Evolutionary conservation across 64 coral and sea anemone genomes (phyloP).

Genomic region (Porites australiensis): DNA sequence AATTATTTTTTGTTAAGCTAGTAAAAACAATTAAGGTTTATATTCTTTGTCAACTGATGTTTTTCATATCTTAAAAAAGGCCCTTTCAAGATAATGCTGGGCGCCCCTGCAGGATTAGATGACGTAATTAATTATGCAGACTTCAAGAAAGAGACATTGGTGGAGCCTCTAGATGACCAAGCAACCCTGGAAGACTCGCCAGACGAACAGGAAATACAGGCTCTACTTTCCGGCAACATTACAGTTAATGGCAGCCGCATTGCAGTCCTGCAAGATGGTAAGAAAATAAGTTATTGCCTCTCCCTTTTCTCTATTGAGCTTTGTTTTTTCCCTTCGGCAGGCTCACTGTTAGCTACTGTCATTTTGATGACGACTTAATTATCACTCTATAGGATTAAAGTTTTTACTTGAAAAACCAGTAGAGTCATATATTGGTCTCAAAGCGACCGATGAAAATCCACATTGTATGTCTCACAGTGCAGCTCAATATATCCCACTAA

Average conservation of each 20-base stretch:
- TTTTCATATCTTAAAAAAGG: background rate
- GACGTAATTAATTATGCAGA: conserved; percentile 76
- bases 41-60: background rate
- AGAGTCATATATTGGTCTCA: too few species aligned
- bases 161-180: conserved; percentile 24
- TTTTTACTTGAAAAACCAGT: too few species aligned
- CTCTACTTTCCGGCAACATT: conserved; percentile 18
- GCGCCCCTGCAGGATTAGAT: conserved; percentile 43
- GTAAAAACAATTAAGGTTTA: background rate
- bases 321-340: too few species aligned
- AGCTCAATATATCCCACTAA: too few species aligned
- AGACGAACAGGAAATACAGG: conserved; percentile 5
- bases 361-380: too few species aligned
- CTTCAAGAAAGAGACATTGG: conserved; percentile 5
- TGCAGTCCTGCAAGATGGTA: background rate
- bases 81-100: conserved; percentile 42
- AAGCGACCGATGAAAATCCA: too few species aligned
- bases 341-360: too few species aligned
- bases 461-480: too few species aligned
- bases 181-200: conserved; percentile 59
- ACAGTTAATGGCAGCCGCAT: conserved; percentile 10
- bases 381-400: too few species aligned
- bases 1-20: too few species aligned
- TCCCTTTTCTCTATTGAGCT: too few species aligned
- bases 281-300: background rate